Conservation (phyloP, 1,140 invertebrate species). For the Brachionus manjavacas region DNA sequence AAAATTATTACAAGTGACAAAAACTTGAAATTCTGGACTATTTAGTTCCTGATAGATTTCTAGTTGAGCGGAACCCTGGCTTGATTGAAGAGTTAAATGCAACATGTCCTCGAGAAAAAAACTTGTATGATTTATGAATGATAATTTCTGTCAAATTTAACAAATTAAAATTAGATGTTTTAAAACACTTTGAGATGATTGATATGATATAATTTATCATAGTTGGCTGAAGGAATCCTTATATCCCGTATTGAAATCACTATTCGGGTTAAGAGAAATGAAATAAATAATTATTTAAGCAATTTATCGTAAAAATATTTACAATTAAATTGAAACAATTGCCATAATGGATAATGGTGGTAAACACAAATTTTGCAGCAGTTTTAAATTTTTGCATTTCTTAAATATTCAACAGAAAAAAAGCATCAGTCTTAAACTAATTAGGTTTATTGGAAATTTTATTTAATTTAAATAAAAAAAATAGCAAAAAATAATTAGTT, state of each 20-base stretch:
- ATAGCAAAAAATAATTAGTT: not conserved
- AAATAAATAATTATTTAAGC: not conserved
- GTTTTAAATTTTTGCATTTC: not conserved
- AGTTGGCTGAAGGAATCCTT: not conserved
- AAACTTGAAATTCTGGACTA: not conserved
- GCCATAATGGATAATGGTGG: not conserved
- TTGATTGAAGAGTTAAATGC: not conserved
- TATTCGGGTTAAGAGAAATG: not conserved
- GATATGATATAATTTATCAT: not conserved
- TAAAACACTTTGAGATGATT: not conserved
- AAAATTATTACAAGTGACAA: not conserved
- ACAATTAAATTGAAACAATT: not conserved
- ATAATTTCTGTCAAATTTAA: not conserved
- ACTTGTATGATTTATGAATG: not conserved
- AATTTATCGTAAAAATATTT: not conserved
- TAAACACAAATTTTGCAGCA: not conserved
- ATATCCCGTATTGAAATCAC: not conserved
- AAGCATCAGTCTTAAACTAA: not conserved
- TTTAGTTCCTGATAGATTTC: not conserved
- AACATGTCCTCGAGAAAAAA: not conserved
- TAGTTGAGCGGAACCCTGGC: not conserved
- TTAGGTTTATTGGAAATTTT: not conserved
- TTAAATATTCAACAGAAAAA: not conserved
- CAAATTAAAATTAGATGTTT: not conserved
- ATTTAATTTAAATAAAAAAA: not conserved